Conservation (phyloP, 2,888 invertebrate genomes). For the Pilophorus perplexus region DNA sequence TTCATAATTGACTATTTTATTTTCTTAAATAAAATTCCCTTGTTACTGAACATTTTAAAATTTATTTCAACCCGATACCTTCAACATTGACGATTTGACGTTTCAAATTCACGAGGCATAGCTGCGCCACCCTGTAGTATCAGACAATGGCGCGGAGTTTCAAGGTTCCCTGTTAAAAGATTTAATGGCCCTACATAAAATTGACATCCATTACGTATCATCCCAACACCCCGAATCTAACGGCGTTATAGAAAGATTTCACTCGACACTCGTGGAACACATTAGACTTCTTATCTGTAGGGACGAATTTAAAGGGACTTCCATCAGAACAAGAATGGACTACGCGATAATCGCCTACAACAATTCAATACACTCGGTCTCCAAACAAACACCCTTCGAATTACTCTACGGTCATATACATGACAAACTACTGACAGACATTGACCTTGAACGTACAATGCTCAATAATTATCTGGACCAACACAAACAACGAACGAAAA, state of each 20-base stretch:
- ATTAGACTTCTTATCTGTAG: not conserved
- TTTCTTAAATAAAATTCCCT: too few species aligned
- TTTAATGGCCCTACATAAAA: constrained; percentile 1
- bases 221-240: too few species aligned
- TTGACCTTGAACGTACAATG: not conserved
- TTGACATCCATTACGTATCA: constrained; percentile 22
- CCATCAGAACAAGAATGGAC: not conserved
- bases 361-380: not conserved
- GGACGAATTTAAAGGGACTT: not conserved
- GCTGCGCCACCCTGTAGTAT: not conserved
- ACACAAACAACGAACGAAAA: not conserved
- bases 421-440: not conserved
- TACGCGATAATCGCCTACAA: not conserved
- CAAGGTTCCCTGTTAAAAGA: constrained; percentile 15
- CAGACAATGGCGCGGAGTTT: constrained; percentile 35
- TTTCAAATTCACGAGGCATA: too few species aligned
- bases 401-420: constrained; percentile 21
- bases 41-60: too few species aligned
- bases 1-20: too few species aligned
- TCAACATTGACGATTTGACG: too few species aligned
- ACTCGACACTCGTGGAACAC: constrained; percentile 17
- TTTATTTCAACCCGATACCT: too few species aligned
- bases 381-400: constrained; percentile 1
- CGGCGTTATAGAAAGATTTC: constrained; percentile 18
- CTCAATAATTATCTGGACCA: not conserved